phyloP scores from a whole-genome alignment of 2,113 vertebrate species.

The Talpa occidentalis region DNA sequence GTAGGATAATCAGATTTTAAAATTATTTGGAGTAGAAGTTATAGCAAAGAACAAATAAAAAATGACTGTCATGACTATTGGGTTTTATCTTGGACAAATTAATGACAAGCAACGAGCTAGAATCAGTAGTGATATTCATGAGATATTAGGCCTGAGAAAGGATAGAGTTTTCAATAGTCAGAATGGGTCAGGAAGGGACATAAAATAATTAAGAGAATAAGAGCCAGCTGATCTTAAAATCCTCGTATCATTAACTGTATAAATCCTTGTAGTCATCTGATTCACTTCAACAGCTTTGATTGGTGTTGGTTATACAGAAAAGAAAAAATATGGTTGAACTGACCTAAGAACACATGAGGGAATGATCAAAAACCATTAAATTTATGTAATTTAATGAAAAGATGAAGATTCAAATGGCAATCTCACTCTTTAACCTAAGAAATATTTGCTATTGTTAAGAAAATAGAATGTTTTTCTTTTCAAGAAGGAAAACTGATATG shows the following conservation, averaged over 20 bases:
- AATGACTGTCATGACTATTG: not conserved
- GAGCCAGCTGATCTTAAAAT: not conserved
- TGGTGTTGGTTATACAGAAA: not conserved
- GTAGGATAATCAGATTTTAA: slow-evolving; percentile 26
- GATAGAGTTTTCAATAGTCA: slow-evolving; percentile 25
- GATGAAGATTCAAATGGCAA: not conserved
- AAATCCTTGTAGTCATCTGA: slow-evolving; percentile 2
- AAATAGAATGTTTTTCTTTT: not conserved
- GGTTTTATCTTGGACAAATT: too few relatives aligned
- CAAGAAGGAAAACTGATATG: slow-evolving; percentile 1
- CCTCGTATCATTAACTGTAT: not conserved
- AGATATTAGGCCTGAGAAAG: not conserved
- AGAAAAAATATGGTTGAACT: not conserved
- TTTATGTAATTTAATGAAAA: not conserved
- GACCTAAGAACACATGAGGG: not conserved
- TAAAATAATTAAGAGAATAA: not conserved
- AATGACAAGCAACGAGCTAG: not conserved
- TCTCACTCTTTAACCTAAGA: not conserved
- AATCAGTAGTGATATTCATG: not conserved
- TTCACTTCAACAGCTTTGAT: not conserved
- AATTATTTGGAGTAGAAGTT: not conserved
- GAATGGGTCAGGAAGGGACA: not conserved
- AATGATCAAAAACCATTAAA: not conserved
- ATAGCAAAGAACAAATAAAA: slow-evolving; percentile 1
- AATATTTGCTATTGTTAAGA: not conserved